A percentile compares a stretch with the other conserved stretches of the same genome.
Conservation (phyloP, 2,113 vertebrate genomes). For the Onychostoma macrolepis region DNA sequence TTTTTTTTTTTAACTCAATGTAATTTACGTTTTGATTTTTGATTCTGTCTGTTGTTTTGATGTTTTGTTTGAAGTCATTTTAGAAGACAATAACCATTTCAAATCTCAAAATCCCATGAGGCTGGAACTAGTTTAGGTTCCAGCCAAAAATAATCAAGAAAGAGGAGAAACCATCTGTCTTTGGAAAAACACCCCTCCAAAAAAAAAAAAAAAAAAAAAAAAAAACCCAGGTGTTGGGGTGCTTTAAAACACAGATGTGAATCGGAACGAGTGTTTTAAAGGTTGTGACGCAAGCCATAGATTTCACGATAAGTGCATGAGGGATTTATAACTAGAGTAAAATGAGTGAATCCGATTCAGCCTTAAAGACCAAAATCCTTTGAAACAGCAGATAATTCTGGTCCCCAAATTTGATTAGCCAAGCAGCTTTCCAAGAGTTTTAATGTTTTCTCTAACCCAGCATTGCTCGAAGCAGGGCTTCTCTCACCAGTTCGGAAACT, state of each 20-base stretch:
- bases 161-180: not conserved
- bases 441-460: not conserved
- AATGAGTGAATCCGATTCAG: not conserved
- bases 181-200: slow-evolving; percentile 17
- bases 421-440: not conserved
- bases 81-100: not conserved
- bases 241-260: not conserved
- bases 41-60: not conserved
- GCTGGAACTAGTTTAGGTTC: not conserved
- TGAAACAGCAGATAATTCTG: not conserved
- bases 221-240: slow-evolving; percentile 7
- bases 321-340: not conserved
- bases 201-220: no score
- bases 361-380: not conserved
- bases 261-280: not conserved
- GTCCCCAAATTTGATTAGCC: not conserved
- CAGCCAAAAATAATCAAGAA: not conserved
- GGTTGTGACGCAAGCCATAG: not conserved
- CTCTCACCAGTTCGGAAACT: not conserved
- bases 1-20: no score
- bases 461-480: not conserved
- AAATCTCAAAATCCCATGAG: not conserved
- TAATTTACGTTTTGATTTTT: not conserved
- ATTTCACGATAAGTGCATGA: slow-evolving; percentile 4
- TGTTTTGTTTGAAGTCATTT: not conserved